Base-by-base conservation (phyloP, 1,140 invertebrate species). In the Drosophila watanabei region DNA sequence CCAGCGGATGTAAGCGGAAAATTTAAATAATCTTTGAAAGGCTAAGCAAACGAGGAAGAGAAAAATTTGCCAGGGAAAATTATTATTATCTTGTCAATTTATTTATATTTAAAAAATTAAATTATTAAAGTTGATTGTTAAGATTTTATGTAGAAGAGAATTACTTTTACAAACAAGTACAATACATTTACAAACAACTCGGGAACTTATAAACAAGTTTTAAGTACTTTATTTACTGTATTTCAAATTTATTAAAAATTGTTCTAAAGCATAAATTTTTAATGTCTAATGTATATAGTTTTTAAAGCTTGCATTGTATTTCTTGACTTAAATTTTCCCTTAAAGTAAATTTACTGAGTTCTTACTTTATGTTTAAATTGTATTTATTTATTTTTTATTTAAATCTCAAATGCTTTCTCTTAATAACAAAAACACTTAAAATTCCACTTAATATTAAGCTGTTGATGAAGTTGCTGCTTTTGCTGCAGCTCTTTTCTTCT, bases 31-130 rank as follows among this genome's bases (percentile, higher is more conserved):
- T 24, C n/a, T 41, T 39, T n/a, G 10, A 59, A 7, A 24, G 24
- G 58, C 18, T 32, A 49, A 41, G 56, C 11, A 28, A 58, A 43
- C 35, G 14, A 57, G 54, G 54, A 57, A 57, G 54, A 11, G 54
- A 39, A 57, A 33, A 57, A 7, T 8, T 8, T n/a, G 35, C 0
- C 5, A 28, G 35, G 14, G 35, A 39, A 57, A 57, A 57, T 24
- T 4, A 24, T 24, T 4, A 24, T 39, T 16, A 16, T 11, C 20
- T 24, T 4, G 5, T 0, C 4, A 24, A n/a, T 57, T 57, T 39
- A 39, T 33, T 52, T 30, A 51, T 18, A 32, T 33, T 52, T 52
- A 32, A 52, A 33, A n/a, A 5, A 20, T 11, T 20, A 9, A 45
- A 20, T 20, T 4, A 10, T 45, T 20, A 41, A n/a, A n/a, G 6